Base-by-base conservation (phyloP, 2,888 invertebrate genomes). In the Tetragnatha montana region DNA sequence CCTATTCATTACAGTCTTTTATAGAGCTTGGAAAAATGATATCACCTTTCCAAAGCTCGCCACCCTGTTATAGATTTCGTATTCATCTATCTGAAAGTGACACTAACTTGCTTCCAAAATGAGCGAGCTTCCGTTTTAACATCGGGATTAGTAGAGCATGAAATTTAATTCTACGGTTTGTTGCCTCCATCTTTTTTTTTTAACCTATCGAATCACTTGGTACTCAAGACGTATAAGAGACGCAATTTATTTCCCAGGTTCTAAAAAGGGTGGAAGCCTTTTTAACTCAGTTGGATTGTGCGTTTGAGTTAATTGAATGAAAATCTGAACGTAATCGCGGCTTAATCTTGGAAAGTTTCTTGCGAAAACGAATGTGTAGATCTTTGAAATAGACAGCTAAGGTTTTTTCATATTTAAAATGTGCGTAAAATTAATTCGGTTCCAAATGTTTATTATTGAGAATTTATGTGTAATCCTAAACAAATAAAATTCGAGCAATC, bases 81-180 rank as follows among this genome's bases (percentile, higher is more conserved):
- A 85, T 85, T 85, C 85, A 84, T 84, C 84, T 84, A 84, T 75
- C 79, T 71, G 47, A 71, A 79, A 70, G 79, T 85, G 85, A 78
- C 84, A 76, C 21, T 35, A 74, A 73, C 78, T 47, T 80, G 74
- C 68, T 21, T 74, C 19, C 82, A 51, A 73, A 80, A 79, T 73
- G 86, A 80, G 68, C 71, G 60, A 6, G 10, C 70, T 49, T 35
- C 69, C 68, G 8, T 60, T 74, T 73, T 80, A 80, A 86, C 86
- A 86, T 86, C 70, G 47, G 75, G 75, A 87, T 87, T 81, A 87
- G 87, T 87, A 69, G 75, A 14, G 75, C 87, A 69, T 21, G 80
- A 87, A 87, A 87, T 87, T 75, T 81, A 87, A 87, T 87, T 80
- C 87, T 60, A 87, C 81, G 87, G 74, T 87, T 87, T 81, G 87